Evolutionary conservation across 30 jellyfish, hydroid and myxozoan genomes (phyloP).

Genomic region (Pelagia noctiluca): DNA sequence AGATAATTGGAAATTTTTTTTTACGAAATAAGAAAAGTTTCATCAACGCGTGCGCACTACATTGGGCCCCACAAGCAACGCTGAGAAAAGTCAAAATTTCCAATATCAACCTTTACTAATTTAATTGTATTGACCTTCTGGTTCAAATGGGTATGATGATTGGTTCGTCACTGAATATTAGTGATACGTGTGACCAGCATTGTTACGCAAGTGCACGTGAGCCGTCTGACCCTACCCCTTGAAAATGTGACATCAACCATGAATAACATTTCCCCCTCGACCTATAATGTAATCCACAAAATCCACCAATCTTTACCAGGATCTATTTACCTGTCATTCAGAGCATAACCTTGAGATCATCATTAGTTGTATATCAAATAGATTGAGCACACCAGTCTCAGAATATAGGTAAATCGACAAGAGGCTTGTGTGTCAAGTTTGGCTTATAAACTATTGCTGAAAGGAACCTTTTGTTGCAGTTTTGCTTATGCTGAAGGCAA

Average conservation of each 20-base stretch:
- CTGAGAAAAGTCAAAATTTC: neutral
- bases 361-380: too few relatives aligned
- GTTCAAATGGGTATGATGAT: conserved; percentile 67
- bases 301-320: neutral
- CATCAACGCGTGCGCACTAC: conserved; percentile 57
- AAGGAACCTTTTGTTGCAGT: too few relatives aligned
- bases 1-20: neutral
- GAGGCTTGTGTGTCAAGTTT: too few relatives aligned
- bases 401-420: neutral
- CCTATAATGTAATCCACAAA: neutral
- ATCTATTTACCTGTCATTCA: neutral
- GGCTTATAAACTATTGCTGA: too few relatives aligned
- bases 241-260: neutral
- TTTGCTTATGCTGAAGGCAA: too few relatives aligned
- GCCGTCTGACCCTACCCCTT: conserved; percentile 54
- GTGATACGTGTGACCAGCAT: conserved; percentile 62
- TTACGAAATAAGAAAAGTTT: too few relatives aligned
- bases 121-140: conserved; percentile 56
- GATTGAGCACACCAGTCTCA: neutral
- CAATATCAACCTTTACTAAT: neutral
- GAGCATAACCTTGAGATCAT: neutral
- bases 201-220: conserved; percentile 77
- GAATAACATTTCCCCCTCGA: neutral
- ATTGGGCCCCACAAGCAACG: conserved; percentile 35
- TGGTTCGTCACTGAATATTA: conserved; percentile 48